These are phyloP conservation scores for Calliopum simillimum DNA, from an alignment of 2,888 invertebrate genomes.

Conservation along the genomic window DNA sequence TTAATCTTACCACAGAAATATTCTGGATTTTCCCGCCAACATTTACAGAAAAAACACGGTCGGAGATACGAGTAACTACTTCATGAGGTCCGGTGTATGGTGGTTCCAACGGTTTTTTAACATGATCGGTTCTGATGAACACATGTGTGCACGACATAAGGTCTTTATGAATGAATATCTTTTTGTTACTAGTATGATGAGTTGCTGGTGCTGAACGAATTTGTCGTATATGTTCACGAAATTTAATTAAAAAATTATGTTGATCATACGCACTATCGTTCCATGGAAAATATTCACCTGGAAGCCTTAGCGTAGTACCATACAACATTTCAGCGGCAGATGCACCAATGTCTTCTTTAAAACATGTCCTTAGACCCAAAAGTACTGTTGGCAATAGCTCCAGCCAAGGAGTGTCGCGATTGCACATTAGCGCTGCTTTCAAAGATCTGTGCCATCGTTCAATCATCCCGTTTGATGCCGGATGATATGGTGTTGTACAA, in stretches of 20 bases:
- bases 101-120: constrained; percentile 39
- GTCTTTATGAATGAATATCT: too few species aligned
- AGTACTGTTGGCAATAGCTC: constrained; percentile 35
- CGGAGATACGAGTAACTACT: constrained; percentile 38
- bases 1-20: constrained; percentile 14
- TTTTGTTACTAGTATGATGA: too few species aligned
- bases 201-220: too few species aligned
- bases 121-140: constrained; percentile 35
- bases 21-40: background rate
- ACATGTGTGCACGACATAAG: too few species aligned
- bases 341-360: constrained; percentile 37
- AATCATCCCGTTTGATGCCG: constrained; percentile 59
- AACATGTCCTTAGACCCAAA: constrained; percentile 34
- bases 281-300: constrained; percentile 40
- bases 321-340: constrained; percentile 38
- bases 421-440: constrained; percentile 57
- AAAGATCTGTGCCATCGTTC: constrained; percentile 16
- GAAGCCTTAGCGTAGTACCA: constrained; percentile 31
- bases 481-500: constrained; percentile 57
- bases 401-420: constrained; percentile 29
- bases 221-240: too few species aligned
- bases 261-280: too few species aligned
- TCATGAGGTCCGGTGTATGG: constrained; percentile 50
- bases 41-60: constrained; percentile 10
- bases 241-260: too few species aligned